Percentiles rank a stretch among this genome's conserved stretches.
Conservation (phyloP, 2,888 invertebrate species). For the Rhamnusium bicolor region DNA sequence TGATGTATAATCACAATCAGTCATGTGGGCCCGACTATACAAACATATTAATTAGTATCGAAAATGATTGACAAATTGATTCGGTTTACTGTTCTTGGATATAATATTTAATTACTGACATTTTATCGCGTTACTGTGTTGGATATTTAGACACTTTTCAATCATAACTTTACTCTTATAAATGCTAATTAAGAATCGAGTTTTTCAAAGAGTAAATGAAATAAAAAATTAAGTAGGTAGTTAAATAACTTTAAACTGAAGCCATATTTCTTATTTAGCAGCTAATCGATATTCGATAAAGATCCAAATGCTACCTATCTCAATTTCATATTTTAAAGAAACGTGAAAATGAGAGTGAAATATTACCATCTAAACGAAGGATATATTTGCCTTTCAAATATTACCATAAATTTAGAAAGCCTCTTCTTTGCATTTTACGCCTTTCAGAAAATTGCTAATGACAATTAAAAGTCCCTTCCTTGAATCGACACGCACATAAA, state of each 20-base stretch:
- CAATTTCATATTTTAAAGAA: background rate
- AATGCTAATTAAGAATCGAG: too few species aligned
- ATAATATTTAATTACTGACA: too few species aligned
- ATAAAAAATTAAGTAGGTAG: background rate
- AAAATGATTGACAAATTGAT: too few species aligned
- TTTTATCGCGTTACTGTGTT: too few species aligned
- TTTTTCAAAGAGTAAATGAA: background rate
- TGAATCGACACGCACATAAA: background rate
- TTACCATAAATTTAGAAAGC: background rate
- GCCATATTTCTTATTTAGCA: background rate
- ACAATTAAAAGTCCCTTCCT: background rate
- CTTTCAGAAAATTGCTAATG: background rate
- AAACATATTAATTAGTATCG: too few species aligned
- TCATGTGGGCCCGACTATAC: too few species aligned
- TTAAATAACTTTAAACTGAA: background rate
- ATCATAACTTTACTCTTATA: too few species aligned
- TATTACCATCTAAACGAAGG: background rate
- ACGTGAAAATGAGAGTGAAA: background rate
- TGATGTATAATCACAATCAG: too few species aligned
- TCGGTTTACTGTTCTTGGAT: too few species aligned
- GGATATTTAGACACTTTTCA: too few species aligned
- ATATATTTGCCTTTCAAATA: background rate
- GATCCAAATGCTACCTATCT: background rate
- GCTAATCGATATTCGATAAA: background rate
- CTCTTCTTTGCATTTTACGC: background rate